Percentiles rank a stretch among this genome's conserved stretches.
Conservation (phyloP, 2,797 vertebrate genomes). For the Tragopan temminckii region DNA sequence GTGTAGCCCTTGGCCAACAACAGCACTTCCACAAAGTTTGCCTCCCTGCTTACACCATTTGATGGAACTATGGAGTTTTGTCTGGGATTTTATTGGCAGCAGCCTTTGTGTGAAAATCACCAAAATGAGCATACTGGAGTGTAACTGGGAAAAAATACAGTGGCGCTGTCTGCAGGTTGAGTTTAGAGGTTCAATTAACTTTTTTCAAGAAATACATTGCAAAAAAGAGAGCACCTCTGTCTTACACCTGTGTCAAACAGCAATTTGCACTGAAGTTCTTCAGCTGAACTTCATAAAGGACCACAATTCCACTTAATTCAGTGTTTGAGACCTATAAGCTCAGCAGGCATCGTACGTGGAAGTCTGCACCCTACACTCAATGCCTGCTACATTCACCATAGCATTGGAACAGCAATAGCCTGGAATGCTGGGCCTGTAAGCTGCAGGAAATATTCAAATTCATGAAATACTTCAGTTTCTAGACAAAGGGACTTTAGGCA, state of each 20-base stretch:
- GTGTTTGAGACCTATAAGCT: neutral
- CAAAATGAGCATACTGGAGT: neutral
- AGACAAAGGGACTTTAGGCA: neutral
- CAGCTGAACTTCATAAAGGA: neutral
- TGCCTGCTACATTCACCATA: neutral
- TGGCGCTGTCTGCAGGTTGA: neutral
- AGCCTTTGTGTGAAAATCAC: neutral
- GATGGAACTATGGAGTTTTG: neutral
- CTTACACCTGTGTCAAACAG: neutral
- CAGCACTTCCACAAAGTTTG: neutral
- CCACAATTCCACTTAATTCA: neutral
- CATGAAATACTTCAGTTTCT: accelerated
- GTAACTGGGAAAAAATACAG: neutral
- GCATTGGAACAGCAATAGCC: neutral
- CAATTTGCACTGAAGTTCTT: neutral
- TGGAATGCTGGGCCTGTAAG: neutral
- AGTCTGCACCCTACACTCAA: neutral
- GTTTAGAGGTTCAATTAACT: neutral
- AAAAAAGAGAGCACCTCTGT: neutral
- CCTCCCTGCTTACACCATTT: neutral
- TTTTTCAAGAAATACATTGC: neutral
- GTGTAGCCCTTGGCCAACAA: neutral
- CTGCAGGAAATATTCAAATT: neutral
- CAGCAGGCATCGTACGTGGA: neutral
- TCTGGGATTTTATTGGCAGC: neutral